Percentiles rank a stretch among this genome's conserved stretches.
Evolutionary conservation across 2,113 vertebrate genomes (phyloP).

Genomic region (Xenopus laevis): DNA sequence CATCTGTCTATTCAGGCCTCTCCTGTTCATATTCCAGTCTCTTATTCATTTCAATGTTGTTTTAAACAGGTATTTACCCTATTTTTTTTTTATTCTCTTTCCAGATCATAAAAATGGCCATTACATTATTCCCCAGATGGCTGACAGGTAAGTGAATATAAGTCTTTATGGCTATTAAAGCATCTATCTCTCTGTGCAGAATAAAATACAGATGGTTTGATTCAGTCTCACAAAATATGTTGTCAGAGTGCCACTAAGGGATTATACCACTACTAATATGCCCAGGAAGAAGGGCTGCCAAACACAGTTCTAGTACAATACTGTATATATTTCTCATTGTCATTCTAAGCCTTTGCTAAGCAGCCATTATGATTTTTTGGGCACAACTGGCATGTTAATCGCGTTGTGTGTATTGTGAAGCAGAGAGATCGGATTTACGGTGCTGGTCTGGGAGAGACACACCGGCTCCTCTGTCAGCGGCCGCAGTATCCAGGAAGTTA

Average conservation of each 20-base stretch:
- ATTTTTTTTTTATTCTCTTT: slow-evolving; percentile 35
- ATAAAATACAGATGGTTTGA: too few relatives aligned
- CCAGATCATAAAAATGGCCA: slow-evolving; percentile 98
- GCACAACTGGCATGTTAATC: background rate
- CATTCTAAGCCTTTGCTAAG: background rate
- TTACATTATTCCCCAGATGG: slow-evolving; percentile 99
- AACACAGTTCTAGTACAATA: background rate
- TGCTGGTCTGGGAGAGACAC: background rate
- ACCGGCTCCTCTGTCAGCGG: background rate
- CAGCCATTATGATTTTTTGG: background rate
- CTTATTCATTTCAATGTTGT: too few relatives aligned
- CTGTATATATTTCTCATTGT: too few relatives aligned
- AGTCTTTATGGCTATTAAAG: background rate
- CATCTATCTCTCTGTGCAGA: too few relatives aligned
- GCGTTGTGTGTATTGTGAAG: too few relatives aligned
- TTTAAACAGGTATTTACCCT: too few relatives aligned
- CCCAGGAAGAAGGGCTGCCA: too few relatives aligned
- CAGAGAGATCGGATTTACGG: background rate
- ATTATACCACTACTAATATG: too few relatives aligned
- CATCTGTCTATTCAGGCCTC: too few relatives aligned
- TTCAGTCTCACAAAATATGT: too few relatives aligned
- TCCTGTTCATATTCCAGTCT: too few relatives aligned
- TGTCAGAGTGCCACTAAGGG: too few relatives aligned
- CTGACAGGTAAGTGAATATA: slow-evolving; percentile 82
- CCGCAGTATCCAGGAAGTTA: background rate